Evolutionary conservation across 64 coral and sea anemone genomes (phyloP).

Genomic region (Cladopsammia gracilis): DNA sequence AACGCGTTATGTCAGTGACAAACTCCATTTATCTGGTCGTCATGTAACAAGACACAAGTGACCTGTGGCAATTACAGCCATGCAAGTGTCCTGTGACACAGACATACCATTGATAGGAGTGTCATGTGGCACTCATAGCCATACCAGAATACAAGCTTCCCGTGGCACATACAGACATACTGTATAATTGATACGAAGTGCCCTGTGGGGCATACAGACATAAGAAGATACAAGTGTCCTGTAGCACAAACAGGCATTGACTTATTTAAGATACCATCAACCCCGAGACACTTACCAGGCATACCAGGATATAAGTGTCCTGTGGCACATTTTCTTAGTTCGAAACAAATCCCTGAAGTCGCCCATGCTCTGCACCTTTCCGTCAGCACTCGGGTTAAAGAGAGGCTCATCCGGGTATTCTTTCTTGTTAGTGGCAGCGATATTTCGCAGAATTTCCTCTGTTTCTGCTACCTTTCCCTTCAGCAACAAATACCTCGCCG

Average conservation of each 20-base stretch:
- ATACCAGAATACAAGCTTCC: no score
- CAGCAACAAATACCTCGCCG: constrained; percentile 58
- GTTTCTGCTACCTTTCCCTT: constrained; percentile 17
- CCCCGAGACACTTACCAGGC: constrained; percentile 65
- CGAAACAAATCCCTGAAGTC: constrained; percentile 49
- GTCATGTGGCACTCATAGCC: no score
- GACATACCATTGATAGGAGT: no score
- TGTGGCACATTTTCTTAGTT: constrained; percentile 59
- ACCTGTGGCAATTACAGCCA: no score
- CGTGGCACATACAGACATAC: no score
- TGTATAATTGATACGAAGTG: no score
- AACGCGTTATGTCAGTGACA: background rate
- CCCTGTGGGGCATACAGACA: no score
- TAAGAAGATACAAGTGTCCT: no score
- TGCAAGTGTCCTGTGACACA: no score
- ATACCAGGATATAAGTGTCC: constrained; percentile 50
- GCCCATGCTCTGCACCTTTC: constrained; percentile 45
- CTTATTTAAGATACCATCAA: no score
- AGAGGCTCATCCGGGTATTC: constrained; percentile 60
- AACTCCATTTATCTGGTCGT: background rate
- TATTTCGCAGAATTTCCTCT: constrained; percentile 9
- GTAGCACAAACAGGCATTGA: no score
- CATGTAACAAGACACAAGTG: no score
- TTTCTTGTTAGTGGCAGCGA: constrained; percentile 55
- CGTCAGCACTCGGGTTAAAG: background rate